Evolutionary conservation across 2,113 vertebrate species (phyloP), one percentile per base, ranked within the genome.

Genomic region (Todiramphus chloris): DNA sequence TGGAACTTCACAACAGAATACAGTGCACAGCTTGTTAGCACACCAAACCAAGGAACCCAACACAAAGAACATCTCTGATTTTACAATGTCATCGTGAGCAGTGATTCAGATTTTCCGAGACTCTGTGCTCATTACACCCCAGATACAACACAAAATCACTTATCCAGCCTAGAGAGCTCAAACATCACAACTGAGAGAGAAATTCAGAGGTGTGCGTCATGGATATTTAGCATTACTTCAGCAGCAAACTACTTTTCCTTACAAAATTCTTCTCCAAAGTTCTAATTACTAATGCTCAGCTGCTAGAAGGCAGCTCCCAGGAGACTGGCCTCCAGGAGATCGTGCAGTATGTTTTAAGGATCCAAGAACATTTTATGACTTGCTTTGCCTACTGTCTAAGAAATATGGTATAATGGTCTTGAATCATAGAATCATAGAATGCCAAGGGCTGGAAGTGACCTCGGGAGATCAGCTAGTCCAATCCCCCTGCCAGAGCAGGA

Each of bases 381-480:
- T 78, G 82, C 64, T 90, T 92, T 86, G 55, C 67, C 56, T 94
- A 25, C 60, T 44, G 68, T 59, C 35, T 79, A 63, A 70, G 17
- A 58, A 31, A 73, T 67, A 50, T 3, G 1, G 2, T 31, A 17
- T 12, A 41, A 76, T 5, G 16, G 19, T 33, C 41, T 21, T 39
- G 59, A 37, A 37, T 37, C 37, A 37, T 37, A 37, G 59, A 37
- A 37, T 37, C 37, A 37, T 37, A 37, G 37, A 37, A 37, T 37
- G 37, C 9, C 9, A 37, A 37, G 37, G 37, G 37, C 37, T 37
- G 37, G 37, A 37, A 37, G 37, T 7, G 37, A 37, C 37, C 37
- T 37, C 37, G 37, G 9, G 37, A 37, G 37, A 37, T 37, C 37
- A 37, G 7, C 37, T 37, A 37, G 37, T 37, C 37, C 37, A 37